These are phyloP conservation scores for Coptodon rendalli DNA, from an alignment of 2,113 vertebrate species.

Conservation along the genomic window DNA sequence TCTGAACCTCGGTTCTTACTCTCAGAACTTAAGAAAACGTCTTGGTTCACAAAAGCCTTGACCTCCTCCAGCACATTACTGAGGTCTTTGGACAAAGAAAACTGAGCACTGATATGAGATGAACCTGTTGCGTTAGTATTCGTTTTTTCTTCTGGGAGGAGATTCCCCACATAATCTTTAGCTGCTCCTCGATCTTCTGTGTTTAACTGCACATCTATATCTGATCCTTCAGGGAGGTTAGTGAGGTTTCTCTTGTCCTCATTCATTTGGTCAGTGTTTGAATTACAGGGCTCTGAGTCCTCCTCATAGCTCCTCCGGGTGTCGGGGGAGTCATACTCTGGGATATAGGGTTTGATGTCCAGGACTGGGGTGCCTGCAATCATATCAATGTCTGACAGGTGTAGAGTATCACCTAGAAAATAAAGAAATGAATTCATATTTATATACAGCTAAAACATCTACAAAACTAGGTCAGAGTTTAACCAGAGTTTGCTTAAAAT, in stretches of 20 bases:
- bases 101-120: neutral
- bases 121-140: neutral
- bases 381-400: constrained; percentile 85
- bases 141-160: neutral
- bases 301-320: neutral
- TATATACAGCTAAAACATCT: neutral
- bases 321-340: constrained; percentile 81
- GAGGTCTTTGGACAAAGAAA: neutral
- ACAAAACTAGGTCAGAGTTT: neutral
- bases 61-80: constrained; percentile 47
- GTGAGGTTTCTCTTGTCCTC: neutral
- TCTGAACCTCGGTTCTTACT: neutral
- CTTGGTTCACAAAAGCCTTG: constrained; percentile 41
- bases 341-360: constrained; percentile 87
- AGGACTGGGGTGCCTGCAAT: constrained; percentile 83
- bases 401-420: constrained; percentile 74
- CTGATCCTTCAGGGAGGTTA: neutral
- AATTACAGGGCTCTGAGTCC: neutral
- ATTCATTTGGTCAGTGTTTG: neutral
- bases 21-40: neutral
- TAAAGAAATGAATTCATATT: neutral
- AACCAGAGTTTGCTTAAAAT: neutral
- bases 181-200: neutral
- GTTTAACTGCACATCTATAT: neutral
- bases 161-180: neutral